Evolutionary conservation across 2,888 invertebrate species (phyloP).

Genomic region (Dione juno): DNA sequence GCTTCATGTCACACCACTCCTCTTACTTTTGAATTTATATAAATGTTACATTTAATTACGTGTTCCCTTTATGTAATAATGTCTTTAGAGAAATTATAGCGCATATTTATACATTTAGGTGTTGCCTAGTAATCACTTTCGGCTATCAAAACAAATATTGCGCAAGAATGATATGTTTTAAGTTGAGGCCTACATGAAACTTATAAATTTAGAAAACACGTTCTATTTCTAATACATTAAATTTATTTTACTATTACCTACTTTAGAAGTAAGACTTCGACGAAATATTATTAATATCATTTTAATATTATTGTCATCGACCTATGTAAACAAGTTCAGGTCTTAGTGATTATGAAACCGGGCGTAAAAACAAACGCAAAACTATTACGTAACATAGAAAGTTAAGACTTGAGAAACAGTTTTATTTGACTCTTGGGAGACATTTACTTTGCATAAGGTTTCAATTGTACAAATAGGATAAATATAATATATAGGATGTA

Average conservation of each 20-base stretch:
- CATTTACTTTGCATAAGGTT: slow-evolving; percentile 9
- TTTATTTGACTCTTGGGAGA: background rate
- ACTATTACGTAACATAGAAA: slow-evolving; percentile 66
- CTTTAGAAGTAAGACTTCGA: background rate
- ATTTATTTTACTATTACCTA: background rate
- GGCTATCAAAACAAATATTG: slow-evolving; percentile 27
- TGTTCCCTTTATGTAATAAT: slow-evolving; percentile 40
- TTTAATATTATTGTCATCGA: slow-evolving; percentile 25
- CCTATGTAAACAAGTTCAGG: slow-evolving; percentile 47
- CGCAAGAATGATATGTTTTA: slow-evolving; percentile 19
- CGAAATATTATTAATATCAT: slow-evolving; percentile 4
- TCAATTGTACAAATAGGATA: slow-evolving; percentile 8
- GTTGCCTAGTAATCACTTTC: slow-evolving; percentile 6
- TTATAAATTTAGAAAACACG: background rate
- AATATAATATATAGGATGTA: background rate
- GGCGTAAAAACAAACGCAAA: slow-evolving; percentile 62
- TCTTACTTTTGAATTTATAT: slow-evolving; percentile 21
- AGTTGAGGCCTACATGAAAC: background rate
- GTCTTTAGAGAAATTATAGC: background rate
- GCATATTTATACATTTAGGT: background rate
- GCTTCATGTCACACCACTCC: slow-evolving; percentile 53
- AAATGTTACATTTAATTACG: slow-evolving; percentile 47
- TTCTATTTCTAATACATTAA: background rate
- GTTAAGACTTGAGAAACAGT: slow-evolving; percentile 46
- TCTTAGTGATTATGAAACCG: slow-evolving; percentile 57